These are phyloP conservation scores for Ptilodon capucinus DNA, from an alignment of 2,888 invertebrate species.

Conservation along the genomic window DNA sequence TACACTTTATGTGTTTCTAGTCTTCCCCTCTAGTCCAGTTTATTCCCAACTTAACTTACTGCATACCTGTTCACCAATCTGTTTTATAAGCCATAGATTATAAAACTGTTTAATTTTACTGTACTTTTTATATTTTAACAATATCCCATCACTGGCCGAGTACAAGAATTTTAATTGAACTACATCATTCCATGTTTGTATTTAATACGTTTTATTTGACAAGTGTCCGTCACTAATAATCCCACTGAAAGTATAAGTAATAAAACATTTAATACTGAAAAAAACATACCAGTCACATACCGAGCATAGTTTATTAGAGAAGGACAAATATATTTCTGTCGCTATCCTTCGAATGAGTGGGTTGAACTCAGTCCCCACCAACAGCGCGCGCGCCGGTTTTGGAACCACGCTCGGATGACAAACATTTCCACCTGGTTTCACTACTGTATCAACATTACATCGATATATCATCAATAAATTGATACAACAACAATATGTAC, in stretches of 20 bases:
- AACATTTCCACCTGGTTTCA: slow-evolving; percentile 39
- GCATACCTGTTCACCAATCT: too few species aligned
- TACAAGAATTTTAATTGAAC: slow-evolving; percentile 1
- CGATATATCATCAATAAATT: slow-evolving; percentile 6
- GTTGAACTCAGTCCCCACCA: slow-evolving; percentile 71
- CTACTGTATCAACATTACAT: slow-evolving; percentile 22
- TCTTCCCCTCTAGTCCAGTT: not conserved
- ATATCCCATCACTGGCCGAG: too few species aligned
- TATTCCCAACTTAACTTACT: too few species aligned
- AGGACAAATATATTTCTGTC: slow-evolving; percentile 64
- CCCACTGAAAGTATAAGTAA: slow-evolving; percentile 29
- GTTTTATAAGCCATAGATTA: too few species aligned
- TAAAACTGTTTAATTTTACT: not conserved
- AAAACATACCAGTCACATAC: slow-evolving; percentile 39
- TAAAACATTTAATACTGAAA: slow-evolving; percentile 38
- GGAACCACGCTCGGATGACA: slow-evolving; percentile 69
- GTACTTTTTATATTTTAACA: too few species aligned
- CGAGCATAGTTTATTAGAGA: slow-evolving; percentile 50
- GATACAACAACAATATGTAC: not conserved
- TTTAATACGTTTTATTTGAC: slow-evolving; percentile 9
- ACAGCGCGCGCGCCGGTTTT: slow-evolving; percentile 69
- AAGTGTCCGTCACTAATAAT: slow-evolving; percentile 19
- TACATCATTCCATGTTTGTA: not conserved
- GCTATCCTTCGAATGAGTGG: slow-evolving; percentile 53
- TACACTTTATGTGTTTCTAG: not conserved